Evolutionary conservation across 2,113 vertebrate species (phyloP), one percentile per base, ranked within the genome.

Genomic region (Phaethornis superciliosus): DNA sequence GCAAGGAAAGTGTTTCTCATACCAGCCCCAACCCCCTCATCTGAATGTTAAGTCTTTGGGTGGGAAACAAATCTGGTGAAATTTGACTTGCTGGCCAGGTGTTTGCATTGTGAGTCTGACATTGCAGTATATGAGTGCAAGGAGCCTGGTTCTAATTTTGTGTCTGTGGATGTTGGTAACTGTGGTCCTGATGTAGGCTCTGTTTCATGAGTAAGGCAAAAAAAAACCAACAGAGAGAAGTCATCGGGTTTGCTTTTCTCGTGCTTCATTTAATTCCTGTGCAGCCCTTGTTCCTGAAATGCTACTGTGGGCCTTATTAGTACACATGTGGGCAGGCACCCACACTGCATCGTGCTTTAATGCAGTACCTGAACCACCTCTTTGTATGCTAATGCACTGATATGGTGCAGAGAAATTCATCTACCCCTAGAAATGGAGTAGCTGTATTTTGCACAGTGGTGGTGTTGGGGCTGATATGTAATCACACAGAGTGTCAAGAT

Each of bases 291-390:
- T 85, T 83, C 83, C 70, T 54, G 10, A 68, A 63, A 58, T 47
- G 63, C 27, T 69, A 3, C 18, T 58, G 74, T 0, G 35, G 62
- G 82, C 33, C 87, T 95, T 96, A 89, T 94, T 94, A 82, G 93
- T 92, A 94, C 65, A 85, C 85, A 88, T 37, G 94, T 88, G 84
- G 94, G 95, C 80, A 94, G 93, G 80, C 94, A 79, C 94, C 95
- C 95, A 91, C 63, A 8, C 83, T 77, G 42, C 51, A 81, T 92
- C 46, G 19, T 88, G 85, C 85, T 89, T 77, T 88, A 47, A 56
- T 81, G 80, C 72, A 59, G 60, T 54, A n/a, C 11, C 19, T 86
- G 47, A 92, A 74, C 72, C 88, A 90, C 85, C 88, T 86, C 72
- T 81, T 55, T 93, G 49, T 81, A 52, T 90, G 90, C 52, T 95